Evolutionary conservation across 2,888 invertebrate species (phyloP).

Genomic region (Anoplius nigerrimus): DNA sequence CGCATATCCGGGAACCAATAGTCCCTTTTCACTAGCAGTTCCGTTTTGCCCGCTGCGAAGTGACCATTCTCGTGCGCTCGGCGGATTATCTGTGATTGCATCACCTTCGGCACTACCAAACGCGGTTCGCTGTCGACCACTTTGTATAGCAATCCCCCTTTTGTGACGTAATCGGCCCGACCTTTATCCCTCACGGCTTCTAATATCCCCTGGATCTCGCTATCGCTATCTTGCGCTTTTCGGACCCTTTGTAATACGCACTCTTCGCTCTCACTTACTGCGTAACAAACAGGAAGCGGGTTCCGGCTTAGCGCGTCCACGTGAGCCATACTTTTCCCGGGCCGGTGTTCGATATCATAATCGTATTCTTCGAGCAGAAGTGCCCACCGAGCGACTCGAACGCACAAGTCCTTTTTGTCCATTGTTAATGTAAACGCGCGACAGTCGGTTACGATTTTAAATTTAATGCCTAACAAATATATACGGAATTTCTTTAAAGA

Average conservation of each 20-base stretch:
- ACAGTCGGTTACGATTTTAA: slow-evolving; percentile 52
- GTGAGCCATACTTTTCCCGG: neutral
- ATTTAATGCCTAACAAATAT: slow-evolving; percentile 47
- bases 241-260: neutral
- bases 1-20: too few relatives aligned
- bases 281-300: neutral
- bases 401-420: slow-evolving; percentile 34
- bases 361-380: slow-evolving; percentile 24
- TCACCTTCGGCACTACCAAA: neutral
- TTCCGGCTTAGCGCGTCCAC: neutral
- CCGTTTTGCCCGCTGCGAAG: too few relatives aligned
- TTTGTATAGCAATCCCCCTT: neutral
- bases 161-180: neutral
- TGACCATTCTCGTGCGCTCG: neutral
- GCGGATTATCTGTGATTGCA: neutral
- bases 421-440: slow-evolving; percentile 39
- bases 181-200: neutral
- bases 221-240: slow-evolving; percentile 15
- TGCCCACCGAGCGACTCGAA: slow-evolving; percentile 45
- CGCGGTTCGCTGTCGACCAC: neutral
- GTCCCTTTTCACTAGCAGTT: too few relatives aligned
- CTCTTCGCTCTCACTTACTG: neutral
- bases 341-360: slow-evolving; percentile 15
- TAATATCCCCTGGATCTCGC: neutral
- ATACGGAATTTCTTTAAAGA: slow-evolving; percentile 49